Evolutionary conservation across 2,888 invertebrate species (phyloP).

Genomic region (Melolontha melolontha): DNA sequence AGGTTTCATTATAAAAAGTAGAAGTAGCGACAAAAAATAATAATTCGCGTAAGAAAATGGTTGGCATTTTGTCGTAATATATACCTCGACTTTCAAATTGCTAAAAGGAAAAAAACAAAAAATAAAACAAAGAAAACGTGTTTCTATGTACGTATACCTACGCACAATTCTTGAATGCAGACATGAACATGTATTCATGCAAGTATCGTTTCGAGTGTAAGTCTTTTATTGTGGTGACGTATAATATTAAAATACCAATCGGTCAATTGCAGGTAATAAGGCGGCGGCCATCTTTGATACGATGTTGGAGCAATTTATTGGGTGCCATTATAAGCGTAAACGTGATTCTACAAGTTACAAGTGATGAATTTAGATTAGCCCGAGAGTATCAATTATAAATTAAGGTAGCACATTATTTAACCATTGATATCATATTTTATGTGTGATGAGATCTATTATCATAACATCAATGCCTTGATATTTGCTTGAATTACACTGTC

Average conservation of each 20-base stretch:
- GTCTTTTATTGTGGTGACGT: constrained; percentile 21
- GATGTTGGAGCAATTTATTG: constrained; percentile 46
- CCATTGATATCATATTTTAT: background rate
- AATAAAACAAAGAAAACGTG: constrained; percentile 7
- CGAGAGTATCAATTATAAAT: constrained; percentile 42
- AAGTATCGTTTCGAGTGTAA: constrained; percentile 4
- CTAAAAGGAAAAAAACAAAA: no score
- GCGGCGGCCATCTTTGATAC: constrained; percentile 46
- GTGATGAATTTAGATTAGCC: constrained; percentile 44
- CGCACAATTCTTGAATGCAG: constrained; percentile 17
- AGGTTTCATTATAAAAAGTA: no score
- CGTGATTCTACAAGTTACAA: constrained; percentile 41
- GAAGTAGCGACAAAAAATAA: no score
- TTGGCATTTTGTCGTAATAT: no score
- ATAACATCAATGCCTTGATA: no score
- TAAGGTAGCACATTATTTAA: constrained; percentile 34
- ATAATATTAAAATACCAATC: constrained; percentile 38
- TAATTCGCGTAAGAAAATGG: no score
- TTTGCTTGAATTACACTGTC: background rate
- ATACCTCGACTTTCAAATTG: no score
- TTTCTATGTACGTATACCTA: background rate
- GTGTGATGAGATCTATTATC: background rate
- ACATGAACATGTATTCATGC: background rate
- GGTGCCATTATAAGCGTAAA: constrained; percentile 47
- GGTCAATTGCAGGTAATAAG: constrained; percentile 40